These are phyloP conservation scores for Nesoenas mayeri DNA, from an alignment of 2,113 vertebrate genomes.

Conservation along the genomic window DNA sequence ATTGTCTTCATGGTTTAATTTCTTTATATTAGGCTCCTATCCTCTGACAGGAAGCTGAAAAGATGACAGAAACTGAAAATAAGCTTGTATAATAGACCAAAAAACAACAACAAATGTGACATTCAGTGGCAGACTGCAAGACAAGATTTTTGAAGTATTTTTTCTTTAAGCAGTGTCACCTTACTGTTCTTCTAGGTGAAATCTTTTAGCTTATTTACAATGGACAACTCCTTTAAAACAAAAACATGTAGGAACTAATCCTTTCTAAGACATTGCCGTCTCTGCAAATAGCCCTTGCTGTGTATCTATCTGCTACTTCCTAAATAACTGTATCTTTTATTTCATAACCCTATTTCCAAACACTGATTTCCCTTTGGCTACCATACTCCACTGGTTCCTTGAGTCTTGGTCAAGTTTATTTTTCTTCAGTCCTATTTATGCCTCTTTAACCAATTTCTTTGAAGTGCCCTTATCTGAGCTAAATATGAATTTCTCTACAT, in stretches of 20 bases:
- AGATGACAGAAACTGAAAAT: constrained; percentile 41
- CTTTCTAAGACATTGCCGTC: not conserved
- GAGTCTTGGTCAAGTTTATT: constrained; percentile 26
- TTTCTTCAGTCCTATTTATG: constrained; percentile 12
- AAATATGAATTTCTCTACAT: constrained; percentile 23
- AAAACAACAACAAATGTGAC: not conserved
- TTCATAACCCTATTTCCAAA: not conserved
- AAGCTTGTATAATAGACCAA: not conserved
- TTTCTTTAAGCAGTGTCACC: constrained; percentile 2
- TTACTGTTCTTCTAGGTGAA: not conserved
- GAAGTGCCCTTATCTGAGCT: constrained; percentile 41
- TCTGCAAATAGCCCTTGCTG: not conserved
- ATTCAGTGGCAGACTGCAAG: not conserved
- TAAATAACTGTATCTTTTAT: not conserved
- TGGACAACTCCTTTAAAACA: not conserved
- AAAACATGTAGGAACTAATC: not conserved
- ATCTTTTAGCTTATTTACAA: not conserved
- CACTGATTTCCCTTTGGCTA: constrained; percentile 22
- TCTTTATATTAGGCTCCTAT: constrained; percentile 44
- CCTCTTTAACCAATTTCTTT: constrained; percentile 39
- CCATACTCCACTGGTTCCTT: not conserved
- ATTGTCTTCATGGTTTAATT: constrained; percentile 29
- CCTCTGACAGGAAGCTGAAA: not conserved
- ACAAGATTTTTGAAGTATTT: not conserved
- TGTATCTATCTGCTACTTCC: not conserved